Evolutionary conservation across 2,888 invertebrate genomes (phyloP).

Genomic region (Cerastis leucographa): DNA sequence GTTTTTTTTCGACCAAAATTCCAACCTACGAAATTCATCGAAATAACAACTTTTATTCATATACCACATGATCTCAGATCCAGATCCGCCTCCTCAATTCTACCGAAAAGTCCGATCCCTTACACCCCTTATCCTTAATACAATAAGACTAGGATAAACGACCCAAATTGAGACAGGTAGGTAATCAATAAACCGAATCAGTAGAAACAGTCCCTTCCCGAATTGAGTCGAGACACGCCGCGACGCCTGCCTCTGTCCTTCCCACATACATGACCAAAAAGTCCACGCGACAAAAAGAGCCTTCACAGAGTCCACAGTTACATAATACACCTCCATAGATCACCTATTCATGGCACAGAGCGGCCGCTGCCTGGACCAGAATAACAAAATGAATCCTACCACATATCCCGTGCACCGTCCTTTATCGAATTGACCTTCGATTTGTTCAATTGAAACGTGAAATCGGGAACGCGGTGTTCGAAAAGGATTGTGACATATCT

Average conservation of each 20-base stretch:
- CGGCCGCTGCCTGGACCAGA: constrained; percentile 37
- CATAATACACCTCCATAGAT: constrained; percentile 31
- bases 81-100: background rate
- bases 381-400: constrained; percentile 48
- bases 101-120: background rate
- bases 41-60: background rate
- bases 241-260: constrained; percentile 13
- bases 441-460: constrained; percentile 50
- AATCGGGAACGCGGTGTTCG: constrained; percentile 18
- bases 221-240: constrained; percentile 47
- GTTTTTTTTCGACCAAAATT: background rate
- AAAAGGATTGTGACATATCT: constrained; percentile 27
- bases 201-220: background rate
- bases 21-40: no score
- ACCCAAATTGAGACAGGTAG: constrained; percentile 31
- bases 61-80: background rate
- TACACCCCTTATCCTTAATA: background rate
- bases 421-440: constrained; percentile 55
- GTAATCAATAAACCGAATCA: constrained; percentile 38
- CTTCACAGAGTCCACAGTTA: constrained; percentile 10
- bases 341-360: constrained; percentile 49
- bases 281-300: constrained; percentile 15
- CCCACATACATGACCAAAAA: constrained; percentile 26
- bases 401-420: constrained; percentile 29
- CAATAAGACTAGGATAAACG: constrained; percentile 14